Percentiles rank a stretch among this genome's conserved stretches.
Conservation (phyloP, 2,113 vertebrate species). For the Xyliphius kryptos region DNA sequence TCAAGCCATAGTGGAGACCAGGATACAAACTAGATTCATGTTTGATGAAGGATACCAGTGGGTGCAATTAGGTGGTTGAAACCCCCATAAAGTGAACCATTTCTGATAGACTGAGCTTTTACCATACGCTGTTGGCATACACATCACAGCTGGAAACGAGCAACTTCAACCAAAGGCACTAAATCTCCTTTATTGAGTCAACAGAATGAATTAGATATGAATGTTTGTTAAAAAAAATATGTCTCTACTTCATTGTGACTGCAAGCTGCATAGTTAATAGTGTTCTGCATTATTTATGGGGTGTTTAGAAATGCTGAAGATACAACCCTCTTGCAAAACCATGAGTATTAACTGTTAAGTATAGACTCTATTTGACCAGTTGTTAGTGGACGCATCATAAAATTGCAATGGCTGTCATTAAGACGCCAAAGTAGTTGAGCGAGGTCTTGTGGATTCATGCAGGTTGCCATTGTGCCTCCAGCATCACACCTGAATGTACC, state of each 20-base stretch:
- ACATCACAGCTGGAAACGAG: background rate
- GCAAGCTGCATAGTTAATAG: background rate
- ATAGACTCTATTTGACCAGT: no score
- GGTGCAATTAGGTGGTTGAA: background rate
- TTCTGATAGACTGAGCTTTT: background rate
- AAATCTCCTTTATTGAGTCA: background rate
- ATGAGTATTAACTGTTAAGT: no score
- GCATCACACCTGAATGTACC: no score
- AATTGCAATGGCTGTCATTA: no score
- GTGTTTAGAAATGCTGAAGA: background rate
- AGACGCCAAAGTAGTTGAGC: no score
- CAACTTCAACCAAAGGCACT: background rate
- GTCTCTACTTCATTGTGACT: background rate
- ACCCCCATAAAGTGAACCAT: background rate
- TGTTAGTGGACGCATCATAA: no score
- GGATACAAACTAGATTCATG: background rate
- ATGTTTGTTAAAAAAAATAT: background rate
- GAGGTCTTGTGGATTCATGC: no score
- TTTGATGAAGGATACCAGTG: background rate
- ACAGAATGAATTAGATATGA: background rate
- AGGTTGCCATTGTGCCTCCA: no score
- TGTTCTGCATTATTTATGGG: background rate
- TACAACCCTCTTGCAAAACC: background rate
- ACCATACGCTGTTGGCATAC: background rate
- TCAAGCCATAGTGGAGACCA: background rate